A percentile compares a stretch with the other conserved stretches of the same genome.
These are phyloP conservation scores for Camelus bactrianus DNA, from an alignment of 2,113 vertebrate species.

Conservation along the genomic window DNA sequence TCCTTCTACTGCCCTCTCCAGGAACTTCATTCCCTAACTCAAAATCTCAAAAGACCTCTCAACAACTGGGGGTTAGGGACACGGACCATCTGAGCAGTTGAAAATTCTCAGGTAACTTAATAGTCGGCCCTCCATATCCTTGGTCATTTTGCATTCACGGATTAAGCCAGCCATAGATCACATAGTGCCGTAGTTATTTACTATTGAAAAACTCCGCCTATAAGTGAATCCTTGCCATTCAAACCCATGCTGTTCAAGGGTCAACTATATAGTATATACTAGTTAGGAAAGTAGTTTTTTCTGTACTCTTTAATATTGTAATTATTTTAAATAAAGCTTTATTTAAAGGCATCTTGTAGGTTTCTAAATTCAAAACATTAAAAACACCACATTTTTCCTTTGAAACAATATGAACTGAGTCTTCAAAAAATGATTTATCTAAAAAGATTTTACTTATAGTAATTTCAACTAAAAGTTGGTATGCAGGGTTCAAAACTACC, in stretches of 20 bases:
- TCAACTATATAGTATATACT: background rate
- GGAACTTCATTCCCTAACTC: background rate
- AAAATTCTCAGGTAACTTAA: background rate
- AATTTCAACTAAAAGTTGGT: background rate
- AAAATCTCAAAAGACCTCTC: background rate
- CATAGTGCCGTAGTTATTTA: background rate
- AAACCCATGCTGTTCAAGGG: background rate
- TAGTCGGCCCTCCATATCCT: background rate
- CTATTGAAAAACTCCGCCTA: background rate
- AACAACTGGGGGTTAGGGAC: background rate
- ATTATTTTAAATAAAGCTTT: slow-evolving; percentile 8
- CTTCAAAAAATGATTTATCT: background rate
- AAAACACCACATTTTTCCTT: background rate
- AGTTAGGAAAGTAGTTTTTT: background rate
- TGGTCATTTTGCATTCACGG: background rate
- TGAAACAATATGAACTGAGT: background rate
- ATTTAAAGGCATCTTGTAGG: background rate
- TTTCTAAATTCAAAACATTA: background rate
- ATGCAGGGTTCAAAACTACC: background rate
- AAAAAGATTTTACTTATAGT: background rate
- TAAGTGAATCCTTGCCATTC: background rate
- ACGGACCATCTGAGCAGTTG: background rate
- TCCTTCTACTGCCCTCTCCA: background rate
- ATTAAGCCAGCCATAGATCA: background rate
- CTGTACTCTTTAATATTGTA: background rate